Evolutionary conservation across 2,113 vertebrate genomes (phyloP), one percentile per base, ranked within the genome.

Genomic region (Stictonetta naevosa): DNA sequence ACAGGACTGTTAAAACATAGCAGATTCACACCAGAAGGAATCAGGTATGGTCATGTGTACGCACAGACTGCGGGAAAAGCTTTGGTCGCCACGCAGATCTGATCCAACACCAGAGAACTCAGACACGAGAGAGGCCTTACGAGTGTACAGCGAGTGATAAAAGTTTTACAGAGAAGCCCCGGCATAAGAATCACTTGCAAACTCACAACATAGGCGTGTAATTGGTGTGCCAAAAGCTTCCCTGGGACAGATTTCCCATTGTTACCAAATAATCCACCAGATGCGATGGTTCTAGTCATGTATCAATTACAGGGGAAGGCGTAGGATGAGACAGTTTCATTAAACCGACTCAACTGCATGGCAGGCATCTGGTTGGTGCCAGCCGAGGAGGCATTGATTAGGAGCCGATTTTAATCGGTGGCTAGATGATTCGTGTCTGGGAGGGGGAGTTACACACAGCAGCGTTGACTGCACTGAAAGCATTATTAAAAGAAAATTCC

Each of bases 201-300:
- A 9, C 19, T 38, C 50, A 44, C 6, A 52, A 12, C 23, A 2
- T 6, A 2, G 3, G 8, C 46, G 1, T 8, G 5, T n/a, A 9
- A 3, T 3, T 16, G 0, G 0, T 1, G 4, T 8, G 31, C 59
- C 0, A 4, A 3, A 0, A 3, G n/a, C 20, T 19, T 48, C 31
- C 18, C 42, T 6, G 10, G 75, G 40, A 2, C 1, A 16, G 36
- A 3, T 19, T 28, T 3, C 5, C 31, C 28, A 6, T 4, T 0
- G 40, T 12, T 16, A 5, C 2, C 13, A 10, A 26, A 72, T 53
- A 34, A 12, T 2, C 64, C n/a, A 5, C 1, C 13, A 0, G 11
- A 33, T 66, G 1, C 3, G 75, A 1, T 29, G 60, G 8, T 9
- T 56, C 5, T 2, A 17, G 50, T 5, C 23, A 8, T 1, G 1